Evolutionary conservation across 2,888 invertebrate genomes (phyloP).

Genomic region (Drosophila algonquin): DNA sequence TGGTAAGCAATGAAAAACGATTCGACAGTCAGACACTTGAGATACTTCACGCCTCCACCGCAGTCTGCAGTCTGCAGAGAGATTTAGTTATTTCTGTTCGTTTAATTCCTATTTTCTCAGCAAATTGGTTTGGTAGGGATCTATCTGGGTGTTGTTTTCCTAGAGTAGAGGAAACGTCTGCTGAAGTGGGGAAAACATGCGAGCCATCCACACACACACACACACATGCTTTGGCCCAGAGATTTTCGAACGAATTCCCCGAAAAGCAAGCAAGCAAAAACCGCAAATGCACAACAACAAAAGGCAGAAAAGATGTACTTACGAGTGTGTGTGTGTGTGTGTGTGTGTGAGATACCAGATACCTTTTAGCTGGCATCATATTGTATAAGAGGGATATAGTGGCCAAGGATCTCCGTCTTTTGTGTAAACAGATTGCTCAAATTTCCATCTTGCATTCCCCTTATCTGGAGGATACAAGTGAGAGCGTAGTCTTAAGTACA

Average conservation of each 20-base stretch:
- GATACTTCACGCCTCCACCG: conserved; percentile 69
- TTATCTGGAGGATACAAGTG: conserved; percentile 54
- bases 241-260: conserved; percentile 67
- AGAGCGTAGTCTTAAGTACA: conserved; percentile 64
- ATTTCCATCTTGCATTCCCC: conserved; percentile 58
- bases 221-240: conserved; percentile 64
- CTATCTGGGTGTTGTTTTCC: conserved; percentile 63
- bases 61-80: conserved; percentile 21
- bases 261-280: conserved; percentile 62
- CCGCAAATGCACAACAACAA: conserved; percentile 10
- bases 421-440: conserved; percentile 79
- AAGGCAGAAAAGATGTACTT: conserved; percentile 28
- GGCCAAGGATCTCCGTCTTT: conserved; percentile 48
- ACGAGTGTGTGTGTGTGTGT: conserved; percentile 6
- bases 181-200: conserved; percentile 49
- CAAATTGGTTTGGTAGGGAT: conserved; percentile 64
- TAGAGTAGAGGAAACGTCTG: conserved; percentile 53
- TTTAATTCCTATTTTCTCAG: conserved; percentile 13
- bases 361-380: conserved; percentile 59
- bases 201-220: conserved; percentile 61
- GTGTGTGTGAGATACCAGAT: conserved; percentile 57
- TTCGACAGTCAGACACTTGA: conserved; percentile 58
- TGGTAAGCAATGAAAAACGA: conserved; percentile 15
- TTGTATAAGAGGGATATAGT: conserved; percentile 56
- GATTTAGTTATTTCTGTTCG: conserved; percentile 20